Percentiles rank a stretch among this genome's conserved stretches.
Evolutionary conservation across 2,113 vertebrate species (phyloP).

Genomic region (Ophthalmolycus amberensis): DNA sequence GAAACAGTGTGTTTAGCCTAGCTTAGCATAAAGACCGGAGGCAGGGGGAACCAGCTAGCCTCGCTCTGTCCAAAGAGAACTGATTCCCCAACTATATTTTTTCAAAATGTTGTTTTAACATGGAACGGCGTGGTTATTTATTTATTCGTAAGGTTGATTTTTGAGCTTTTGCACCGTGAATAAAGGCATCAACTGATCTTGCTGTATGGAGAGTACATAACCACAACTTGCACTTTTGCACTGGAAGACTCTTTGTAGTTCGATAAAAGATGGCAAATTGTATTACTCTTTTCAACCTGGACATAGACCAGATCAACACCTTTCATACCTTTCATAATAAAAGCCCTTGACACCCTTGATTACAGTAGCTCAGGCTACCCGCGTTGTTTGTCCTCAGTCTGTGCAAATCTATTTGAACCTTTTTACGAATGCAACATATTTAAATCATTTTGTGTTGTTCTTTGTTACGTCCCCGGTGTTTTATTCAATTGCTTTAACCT

Average conservation of each 20-base stretch:
- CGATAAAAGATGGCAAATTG: background rate
- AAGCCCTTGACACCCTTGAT: too few relatives aligned
- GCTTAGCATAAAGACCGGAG: background rate
- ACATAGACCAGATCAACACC: background rate
- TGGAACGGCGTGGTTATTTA: background rate
- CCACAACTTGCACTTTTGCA: background rate
- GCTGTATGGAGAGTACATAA: background rate
- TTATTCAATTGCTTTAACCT: constrained; percentile 25
- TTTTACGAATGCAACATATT: too few relatives aligned
- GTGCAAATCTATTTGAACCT: too few relatives aligned
- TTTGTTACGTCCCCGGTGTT: background rate
- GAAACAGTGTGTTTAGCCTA: background rate
- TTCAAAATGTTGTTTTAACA: background rate
- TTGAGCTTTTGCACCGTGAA: background rate
- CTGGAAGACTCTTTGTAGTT: background rate
- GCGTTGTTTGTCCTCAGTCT: too few relatives aligned
- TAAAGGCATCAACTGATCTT: too few relatives aligned
- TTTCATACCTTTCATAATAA: background rate
- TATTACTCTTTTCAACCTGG: background rate
- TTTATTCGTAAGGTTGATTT: background rate
- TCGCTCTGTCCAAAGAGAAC: background rate
- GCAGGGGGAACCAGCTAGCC: background rate
- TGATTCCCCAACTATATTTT: background rate
- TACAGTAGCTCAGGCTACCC: too few relatives aligned
- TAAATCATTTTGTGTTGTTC: background rate